Percentiles rank a stretch among this genome's conserved stretches.
These are phyloP conservation scores for Drosophila nigromelanica DNA, from an alignment of 1,140 invertebrate species.

Conservation along the genomic window DNA sequence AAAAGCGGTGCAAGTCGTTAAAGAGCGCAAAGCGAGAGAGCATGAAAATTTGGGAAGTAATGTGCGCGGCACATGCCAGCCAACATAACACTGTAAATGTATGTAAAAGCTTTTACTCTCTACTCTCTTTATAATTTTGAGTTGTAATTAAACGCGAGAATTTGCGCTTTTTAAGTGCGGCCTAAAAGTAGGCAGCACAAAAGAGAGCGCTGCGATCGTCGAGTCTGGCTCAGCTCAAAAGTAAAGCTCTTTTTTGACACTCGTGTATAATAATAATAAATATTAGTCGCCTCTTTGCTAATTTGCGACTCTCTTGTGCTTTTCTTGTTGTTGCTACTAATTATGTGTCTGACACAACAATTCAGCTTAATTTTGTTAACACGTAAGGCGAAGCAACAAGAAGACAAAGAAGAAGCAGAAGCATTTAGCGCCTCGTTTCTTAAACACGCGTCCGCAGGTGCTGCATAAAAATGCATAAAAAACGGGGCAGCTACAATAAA, in stretches of 20 bases:
- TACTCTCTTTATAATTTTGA: constrained; percentile 6
- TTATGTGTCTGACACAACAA: neutral
- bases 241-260: constrained; percentile 1
- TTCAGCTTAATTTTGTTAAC: constrained; percentile 36
- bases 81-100: neutral
- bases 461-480: constrained; percentile 16
- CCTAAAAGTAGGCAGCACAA: constrained; percentile 68
- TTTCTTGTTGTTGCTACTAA: constrained; percentile 19
- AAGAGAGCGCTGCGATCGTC: constrained; percentile 1
- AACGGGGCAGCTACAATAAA: too few relatives aligned
- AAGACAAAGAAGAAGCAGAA: constrained; percentile 1
- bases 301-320: constrained; percentile 35
- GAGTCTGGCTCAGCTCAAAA: neutral
- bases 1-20: constrained; percentile 8
- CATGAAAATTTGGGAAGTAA: neutral
- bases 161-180: neutral
- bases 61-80: neutral
- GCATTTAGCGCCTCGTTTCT: constrained; percentile 26
- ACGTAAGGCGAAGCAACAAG: constrained; percentile 13
- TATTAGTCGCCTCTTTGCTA: constrained; percentile 35
- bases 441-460: neutral
- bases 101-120: neutral
- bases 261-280: too few relatives aligned
- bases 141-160: constrained; percentile 1
- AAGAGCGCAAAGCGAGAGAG: constrained; percentile 22